Base-by-base conservation (phyloP, 2,888 invertebrate species). In the Thymelicus lineola region DNA sequence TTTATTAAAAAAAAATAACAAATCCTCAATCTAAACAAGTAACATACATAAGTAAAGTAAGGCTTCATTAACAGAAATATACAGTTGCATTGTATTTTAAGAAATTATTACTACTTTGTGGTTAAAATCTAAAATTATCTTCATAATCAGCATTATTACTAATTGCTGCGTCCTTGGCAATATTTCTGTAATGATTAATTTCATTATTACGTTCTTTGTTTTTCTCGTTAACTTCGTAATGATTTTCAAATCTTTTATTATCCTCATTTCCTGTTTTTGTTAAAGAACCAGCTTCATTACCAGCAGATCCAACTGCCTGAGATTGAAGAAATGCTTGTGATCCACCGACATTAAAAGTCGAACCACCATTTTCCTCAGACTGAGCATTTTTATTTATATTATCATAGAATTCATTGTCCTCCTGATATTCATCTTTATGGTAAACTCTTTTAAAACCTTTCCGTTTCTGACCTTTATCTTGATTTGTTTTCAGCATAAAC, bases 341-440 rank as follows among this genome's bases (percentile, higher is more conserved):
- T 5, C 85, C 90, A 55, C 88, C 88, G 7, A 77, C 68, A 61
- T 86, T 82, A 45, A 76, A 71, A 42, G 82, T 80, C 6, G 83
- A 80, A 72, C 74, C 77, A 7, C 83, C 87, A 4, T 77, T 85
- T 72, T 90, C 89, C 73, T 86, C 81, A 14, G 79, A 79, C 59
- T 82, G 79, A 58, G 78, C 76, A 60, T 75, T 87, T 48, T 82
- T 87, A 63, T 86, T 85, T 17, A 79, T 86, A 74, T 91, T 89
- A 73, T 91, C 90, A 72, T 80, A 90, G 73, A 90, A 91, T 70
- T 92, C 89, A 48, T 91, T 88, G 66, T 91, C 88, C 77, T 90
- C 90, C 72, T 86, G 84, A 79, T 89, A 92, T 75, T 93, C 91
- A 70, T 92, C 90, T 73, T 91, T 92, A 73, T 89, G 89, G 74